These are phyloP conservation scores for Lophius piscatorius DNA, from an alignment of 2,113 vertebrate genomes.

Conservation along the genomic window DNA sequence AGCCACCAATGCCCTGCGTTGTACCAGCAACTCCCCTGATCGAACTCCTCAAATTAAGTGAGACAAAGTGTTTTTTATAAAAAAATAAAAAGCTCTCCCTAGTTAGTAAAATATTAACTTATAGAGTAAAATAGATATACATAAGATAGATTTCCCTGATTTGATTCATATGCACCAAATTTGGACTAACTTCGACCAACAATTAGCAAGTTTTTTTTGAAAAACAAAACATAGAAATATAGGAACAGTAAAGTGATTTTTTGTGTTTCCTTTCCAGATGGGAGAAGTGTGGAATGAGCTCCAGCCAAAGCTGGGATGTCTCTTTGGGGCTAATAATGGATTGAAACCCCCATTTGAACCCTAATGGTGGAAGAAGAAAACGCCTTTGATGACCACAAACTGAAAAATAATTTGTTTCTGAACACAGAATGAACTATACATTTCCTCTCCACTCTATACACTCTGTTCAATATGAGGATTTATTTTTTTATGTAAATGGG, in stretches of 20 bases:
- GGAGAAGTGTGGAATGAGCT: constrained; percentile 94
- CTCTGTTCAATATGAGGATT: constrained; percentile 17
- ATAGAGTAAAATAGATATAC: too few species aligned
- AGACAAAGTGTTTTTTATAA: too few species aligned
- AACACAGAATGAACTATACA: not conserved
- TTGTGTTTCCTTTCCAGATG: constrained; percentile 83
- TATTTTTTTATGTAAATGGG: constrained; percentile 6
- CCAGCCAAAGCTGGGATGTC: constrained; percentile 90
- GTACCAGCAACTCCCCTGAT: too few species aligned
- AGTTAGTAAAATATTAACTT: too few species aligned
- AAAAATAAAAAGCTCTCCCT: too few species aligned
- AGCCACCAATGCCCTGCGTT: too few species aligned
- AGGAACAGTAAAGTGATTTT: not conserved
- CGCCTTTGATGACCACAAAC: constrained; percentile 13
- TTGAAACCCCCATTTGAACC: constrained; percentile 73
- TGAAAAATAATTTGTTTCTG: constrained; percentile 25
- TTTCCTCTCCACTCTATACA: constrained; percentile 12
- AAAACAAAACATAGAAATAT: not conserved
- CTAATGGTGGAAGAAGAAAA: constrained; percentile 5
- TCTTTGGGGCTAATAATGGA: constrained; percentile 83
- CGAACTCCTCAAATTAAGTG: too few species aligned
- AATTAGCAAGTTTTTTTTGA: too few species aligned
- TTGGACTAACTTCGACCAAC: too few species aligned
- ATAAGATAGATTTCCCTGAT: too few species aligned
- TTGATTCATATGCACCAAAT: too few species aligned